Conservation (phyloP, 1,140 invertebrate genomes). For the Apolygus lucorum region DNA sequence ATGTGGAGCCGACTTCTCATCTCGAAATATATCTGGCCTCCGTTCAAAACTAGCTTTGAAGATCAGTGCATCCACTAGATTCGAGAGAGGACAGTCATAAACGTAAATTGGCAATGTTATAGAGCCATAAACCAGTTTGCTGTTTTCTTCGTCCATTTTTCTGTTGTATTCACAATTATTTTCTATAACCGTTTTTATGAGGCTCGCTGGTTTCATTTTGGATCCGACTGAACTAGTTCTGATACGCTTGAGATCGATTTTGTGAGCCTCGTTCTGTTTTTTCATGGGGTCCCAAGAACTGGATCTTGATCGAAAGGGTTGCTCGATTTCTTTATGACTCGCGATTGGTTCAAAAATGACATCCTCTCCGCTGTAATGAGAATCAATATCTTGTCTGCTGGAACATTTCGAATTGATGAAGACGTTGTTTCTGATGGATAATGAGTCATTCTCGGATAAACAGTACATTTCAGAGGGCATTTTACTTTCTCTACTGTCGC, state of each 20-base stretch:
- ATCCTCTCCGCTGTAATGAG: background rate
- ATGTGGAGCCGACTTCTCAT: conserved; percentile 2
- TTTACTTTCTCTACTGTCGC: background rate
- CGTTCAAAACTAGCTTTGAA: conserved; percentile 29
- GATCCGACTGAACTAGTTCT: conserved; percentile 34
- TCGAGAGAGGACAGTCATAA: conserved; percentile 54
- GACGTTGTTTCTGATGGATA: background rate
- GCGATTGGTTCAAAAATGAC: background rate
- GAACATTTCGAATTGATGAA: background rate
- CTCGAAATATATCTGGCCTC: conserved; percentile 22
- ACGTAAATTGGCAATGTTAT: conserved; percentile 54
- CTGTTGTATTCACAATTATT: background rate
- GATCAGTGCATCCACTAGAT: conserved; percentile 30
- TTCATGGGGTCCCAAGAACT: conserved; percentile 35
- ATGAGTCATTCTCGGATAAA: background rate
- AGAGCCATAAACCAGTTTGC: conserved; percentile 31
- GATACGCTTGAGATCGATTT: conserved; percentile 27
- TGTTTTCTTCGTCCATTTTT: background rate
- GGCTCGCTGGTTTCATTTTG: conserved; percentile 29
- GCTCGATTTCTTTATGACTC: background rate
- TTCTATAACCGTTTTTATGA: conserved; percentile 16
- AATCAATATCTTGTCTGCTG: background rate
- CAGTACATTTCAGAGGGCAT: background rate
- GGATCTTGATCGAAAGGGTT: conserved; percentile 32
- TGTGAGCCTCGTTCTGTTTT: conserved; percentile 20